Conservation (phyloP, 2,797 vertebrate genomes). For the Poecilia picta region DNA sequence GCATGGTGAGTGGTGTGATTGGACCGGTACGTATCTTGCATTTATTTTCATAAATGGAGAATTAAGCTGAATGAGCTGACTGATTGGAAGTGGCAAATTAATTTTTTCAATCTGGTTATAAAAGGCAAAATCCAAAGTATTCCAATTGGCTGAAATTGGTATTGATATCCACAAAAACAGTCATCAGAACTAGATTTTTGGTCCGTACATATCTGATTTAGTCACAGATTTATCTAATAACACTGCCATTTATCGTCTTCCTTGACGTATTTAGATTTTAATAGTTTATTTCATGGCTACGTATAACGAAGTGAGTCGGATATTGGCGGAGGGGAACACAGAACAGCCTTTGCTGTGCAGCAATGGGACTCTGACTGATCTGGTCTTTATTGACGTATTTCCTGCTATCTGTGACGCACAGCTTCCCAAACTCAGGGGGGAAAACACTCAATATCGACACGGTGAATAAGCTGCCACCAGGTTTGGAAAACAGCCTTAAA, state of each 20-base stretch:
- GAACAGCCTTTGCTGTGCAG: slow-evolving; percentile 25
- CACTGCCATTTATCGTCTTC: slow-evolving; percentile 16
- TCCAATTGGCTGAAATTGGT: neutral
- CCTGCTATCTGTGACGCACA: neutral
- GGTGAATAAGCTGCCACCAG: neutral
- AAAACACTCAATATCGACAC: neutral
- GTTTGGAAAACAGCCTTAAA: neutral
- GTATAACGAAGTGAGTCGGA: neutral
- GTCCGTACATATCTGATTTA: neutral
- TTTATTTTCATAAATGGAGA: no score
- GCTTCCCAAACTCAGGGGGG: neutral
- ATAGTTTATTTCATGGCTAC: slow-evolving; percentile 7
- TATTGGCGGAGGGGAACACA: slow-evolving; percentile 22
- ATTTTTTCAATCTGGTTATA: neutral
- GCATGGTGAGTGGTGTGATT: no score
- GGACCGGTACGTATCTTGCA: no score
- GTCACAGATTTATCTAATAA: neutral
- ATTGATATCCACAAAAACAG: neutral
- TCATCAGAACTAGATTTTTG: neutral
- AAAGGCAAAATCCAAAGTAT: neutral
- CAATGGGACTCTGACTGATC: slow-evolving; percentile 17
- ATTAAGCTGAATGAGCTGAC: no score
- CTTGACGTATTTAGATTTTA: slow-evolving; percentile 1
- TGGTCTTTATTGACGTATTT: slow-evolving; percentile 34
- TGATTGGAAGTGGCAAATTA: neutral